A percentile compares a stretch with the other conserved stretches of the same genome.
Conservation (phyloP, 2,888 invertebrate genomes). For the Priocnemis perturbator region DNA sequence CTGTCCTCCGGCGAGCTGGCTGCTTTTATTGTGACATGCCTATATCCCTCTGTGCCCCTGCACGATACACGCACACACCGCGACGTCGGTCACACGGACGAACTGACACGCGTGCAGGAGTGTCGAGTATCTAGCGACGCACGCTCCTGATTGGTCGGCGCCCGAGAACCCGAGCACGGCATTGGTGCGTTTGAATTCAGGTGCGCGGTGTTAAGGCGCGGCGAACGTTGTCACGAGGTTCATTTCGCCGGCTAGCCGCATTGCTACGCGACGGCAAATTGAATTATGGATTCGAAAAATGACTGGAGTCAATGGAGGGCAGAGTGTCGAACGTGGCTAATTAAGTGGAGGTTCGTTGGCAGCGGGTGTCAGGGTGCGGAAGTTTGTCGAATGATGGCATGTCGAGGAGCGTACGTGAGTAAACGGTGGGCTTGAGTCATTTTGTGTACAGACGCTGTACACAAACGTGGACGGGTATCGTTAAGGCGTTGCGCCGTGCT, state of each 20-base stretch:
- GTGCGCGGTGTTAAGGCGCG: slow-evolving; percentile 4
- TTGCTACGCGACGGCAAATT: neutral
- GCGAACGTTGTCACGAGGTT: slow-evolving; percentile 9
- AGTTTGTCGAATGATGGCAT: too few relatives aligned
- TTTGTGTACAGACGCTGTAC: too few relatives aligned
- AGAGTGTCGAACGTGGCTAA: too few relatives aligned
- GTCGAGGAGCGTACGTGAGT: too few relatives aligned
- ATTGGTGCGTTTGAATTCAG: slow-evolving; percentile 37
- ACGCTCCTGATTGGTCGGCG: slow-evolving; percentile 13
- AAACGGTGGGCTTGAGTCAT: too few relatives aligned
- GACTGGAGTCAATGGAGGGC: neutral
- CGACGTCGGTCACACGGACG: slow-evolving; percentile 22
- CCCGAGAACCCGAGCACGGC: neutral
- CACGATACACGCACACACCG: slow-evolving; percentile 39
- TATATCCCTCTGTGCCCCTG: slow-evolving; percentile 34
- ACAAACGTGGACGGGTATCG: too few relatives aligned
- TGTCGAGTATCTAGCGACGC: slow-evolving; percentile 6
- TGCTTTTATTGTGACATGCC: slow-evolving; percentile 63
- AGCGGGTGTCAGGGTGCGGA: too few relatives aligned
- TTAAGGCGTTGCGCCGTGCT: too few relatives aligned
- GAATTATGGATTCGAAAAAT: slow-evolving; percentile 5
- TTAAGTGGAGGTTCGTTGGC: too few relatives aligned
- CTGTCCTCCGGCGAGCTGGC: slow-evolving; percentile 53
- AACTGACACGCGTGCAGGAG: slow-evolving; percentile 2
- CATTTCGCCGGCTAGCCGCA: neutral